Evolutionary conservation across 2,888 invertebrate species (phyloP).

Genomic region (Netelia fuscicornis): DNA sequence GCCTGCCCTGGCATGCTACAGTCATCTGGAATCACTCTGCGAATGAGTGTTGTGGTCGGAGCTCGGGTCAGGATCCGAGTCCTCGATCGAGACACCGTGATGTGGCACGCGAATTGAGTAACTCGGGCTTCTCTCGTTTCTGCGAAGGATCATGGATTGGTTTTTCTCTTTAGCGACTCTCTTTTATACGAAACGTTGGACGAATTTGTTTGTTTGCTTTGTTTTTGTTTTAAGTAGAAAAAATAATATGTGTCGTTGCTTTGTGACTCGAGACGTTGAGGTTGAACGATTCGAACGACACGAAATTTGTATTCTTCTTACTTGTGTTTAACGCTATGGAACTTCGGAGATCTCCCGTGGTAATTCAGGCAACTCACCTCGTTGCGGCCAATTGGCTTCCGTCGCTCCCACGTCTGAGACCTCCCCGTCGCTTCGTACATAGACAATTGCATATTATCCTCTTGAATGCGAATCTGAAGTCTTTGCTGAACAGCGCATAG

Average conservation of each 20-base stretch:
- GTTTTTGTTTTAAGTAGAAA: neutral
- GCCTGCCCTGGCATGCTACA: conserved; percentile 79
- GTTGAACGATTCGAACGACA: neutral
- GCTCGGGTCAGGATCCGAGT: conserved; percentile 81
- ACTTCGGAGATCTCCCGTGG: no score
- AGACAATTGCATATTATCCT: conserved; percentile 95
- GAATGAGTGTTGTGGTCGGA: conserved; percentile 80
- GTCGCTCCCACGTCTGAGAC: conserved; percentile 83
- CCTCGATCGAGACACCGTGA: conserved; percentile 82
- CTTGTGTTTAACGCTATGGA: no score
- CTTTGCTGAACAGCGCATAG: conserved; percentile 97
- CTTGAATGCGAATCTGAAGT: conserved; percentile 97
- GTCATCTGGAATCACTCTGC: conserved; percentile 83
- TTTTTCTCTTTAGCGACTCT: conserved; percentile 14
- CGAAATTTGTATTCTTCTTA: no score
- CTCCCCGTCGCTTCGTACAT: conserved; percentile 87
- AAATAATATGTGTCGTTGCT: no score
- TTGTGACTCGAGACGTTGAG: no score
- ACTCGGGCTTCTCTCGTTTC: conserved; percentile 81
- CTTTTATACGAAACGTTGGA: conserved; percentile 3
- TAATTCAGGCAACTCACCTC: conserved; percentile 73
- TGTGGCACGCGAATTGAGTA: conserved; percentile 79
- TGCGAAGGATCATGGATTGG: conserved; percentile 67
- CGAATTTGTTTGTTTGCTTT: neutral
- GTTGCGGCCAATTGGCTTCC: conserved; percentile 81